phyloP scores from a whole-genome alignment of 2,113 vertebrate species.

The Penelope pileata region DNA sequence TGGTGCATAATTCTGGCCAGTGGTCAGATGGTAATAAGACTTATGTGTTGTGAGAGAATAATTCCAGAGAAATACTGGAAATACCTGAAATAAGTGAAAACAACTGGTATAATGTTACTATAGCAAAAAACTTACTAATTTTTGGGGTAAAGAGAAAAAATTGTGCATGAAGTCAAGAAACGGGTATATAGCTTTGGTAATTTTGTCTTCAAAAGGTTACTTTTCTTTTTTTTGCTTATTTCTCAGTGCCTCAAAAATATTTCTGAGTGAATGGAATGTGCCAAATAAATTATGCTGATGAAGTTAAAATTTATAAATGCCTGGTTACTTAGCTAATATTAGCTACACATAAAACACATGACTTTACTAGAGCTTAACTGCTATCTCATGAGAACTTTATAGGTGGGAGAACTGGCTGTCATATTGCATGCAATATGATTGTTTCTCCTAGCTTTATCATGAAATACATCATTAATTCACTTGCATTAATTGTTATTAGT shows the following conservation, averaged over 20 bases:
- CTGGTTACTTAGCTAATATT: neutral
- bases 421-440: neutral
- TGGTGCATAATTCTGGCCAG: neutral
- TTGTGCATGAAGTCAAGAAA: neutral
- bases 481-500: neutral
- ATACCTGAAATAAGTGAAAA: neutral
- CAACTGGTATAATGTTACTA: too few species aligned
- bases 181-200: neutral
- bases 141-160: neutral
- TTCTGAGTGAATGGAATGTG: neutral
- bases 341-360: neutral
- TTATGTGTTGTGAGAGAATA: neutral
- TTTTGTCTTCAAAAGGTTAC: neutral
- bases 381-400: neutral
- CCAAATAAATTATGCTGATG: neutral
- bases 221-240: neutral
- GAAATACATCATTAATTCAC: neutral
- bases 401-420: neutral
- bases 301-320: neutral
- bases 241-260: neutral
- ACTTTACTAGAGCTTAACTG: neutral
- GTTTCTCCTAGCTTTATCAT: neutral
- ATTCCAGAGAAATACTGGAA: neutral
- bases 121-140: neutral
- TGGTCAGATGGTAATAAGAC: neutral